A percentile compares a stretch with the other conserved stretches of the same genome.
Evolutionary conservation across 2,113 vertebrate species (phyloP).

Genomic region (Aegotheles bennettii): DNA sequence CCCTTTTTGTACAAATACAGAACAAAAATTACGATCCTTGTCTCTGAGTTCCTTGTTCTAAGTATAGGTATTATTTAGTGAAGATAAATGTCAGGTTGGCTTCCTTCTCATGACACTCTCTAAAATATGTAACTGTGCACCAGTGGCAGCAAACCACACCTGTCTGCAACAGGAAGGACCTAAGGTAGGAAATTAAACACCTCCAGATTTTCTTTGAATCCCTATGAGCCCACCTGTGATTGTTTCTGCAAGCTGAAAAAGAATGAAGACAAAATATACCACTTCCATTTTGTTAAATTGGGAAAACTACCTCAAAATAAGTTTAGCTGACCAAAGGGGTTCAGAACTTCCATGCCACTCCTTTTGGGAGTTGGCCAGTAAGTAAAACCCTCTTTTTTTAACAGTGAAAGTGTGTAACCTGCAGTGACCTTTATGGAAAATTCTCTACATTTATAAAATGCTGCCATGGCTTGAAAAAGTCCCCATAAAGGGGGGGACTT

Average conservation of each 20-base stretch:
- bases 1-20: not conserved
- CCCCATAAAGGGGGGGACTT: too few species aligned
- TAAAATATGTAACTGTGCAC: not conserved
- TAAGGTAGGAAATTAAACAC: not conserved
- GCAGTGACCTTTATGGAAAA: not conserved
- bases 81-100: not conserved
- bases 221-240: not conserved
- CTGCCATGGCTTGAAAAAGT: not conserved
- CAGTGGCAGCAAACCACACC: not conserved
- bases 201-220: not conserved
- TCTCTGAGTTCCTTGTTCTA: not conserved
- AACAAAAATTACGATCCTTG: not conserved
- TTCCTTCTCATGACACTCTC: not conserved
- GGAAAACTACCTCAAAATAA: not conserved
- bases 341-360: not conserved
- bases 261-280: not conserved
- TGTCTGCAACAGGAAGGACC: not conserved
- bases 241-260: not conserved
- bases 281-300: not conserved
- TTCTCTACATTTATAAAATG: not conserved
- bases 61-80: not conserved
- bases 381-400: not conserved
- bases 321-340: not conserved
- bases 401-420: not conserved
- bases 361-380: not conserved